Evolutionary conservation across 2,888 invertebrate genomes (phyloP), one percentile per base, ranked within the genome.

Genomic region (Drosophila robusta): DNA sequence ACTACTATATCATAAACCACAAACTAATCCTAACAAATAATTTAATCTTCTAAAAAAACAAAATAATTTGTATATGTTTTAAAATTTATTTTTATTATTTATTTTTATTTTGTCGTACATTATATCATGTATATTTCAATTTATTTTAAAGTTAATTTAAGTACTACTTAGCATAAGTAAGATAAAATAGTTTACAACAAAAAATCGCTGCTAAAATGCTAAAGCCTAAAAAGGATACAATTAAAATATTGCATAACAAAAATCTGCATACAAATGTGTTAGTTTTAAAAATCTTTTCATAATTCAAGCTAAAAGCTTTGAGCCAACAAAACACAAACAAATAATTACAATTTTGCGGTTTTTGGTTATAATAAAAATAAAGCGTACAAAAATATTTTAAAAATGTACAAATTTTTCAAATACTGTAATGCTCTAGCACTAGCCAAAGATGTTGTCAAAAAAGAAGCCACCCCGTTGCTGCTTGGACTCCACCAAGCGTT

Each of bases 391-490:
- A 54, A 57, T 66, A 76, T 58, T 76, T 63, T 50, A 8, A 73
- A 49, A 44, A 44, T 29, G 56, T 11, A 32, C 32, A 34, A 34
- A 12, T 11, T 4, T 5, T 39, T 18, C 18, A 39, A 47, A 29
- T 47, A 51, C 36, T 52, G 22, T 12, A 4, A 1, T 18, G 2
- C 4, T 24, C 0, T n/a, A 1, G 3, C 51, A 29, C 76, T 82
- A 91, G 56, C 90, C 90, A 52, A 92, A 90, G 47, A 92, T 91
- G 57, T 91, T 92, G 42, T 92, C 90, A 45, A 78, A 79, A 44
- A 89, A 74, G 51, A 69, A 79, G 8, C 63, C 64, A 38, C 80
- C 67, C 7, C 80, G 57, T 32, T 61, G 65, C 68, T 54, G 29
- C 14, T 76, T 76, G 1, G 52, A 18, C 6, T 68, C 49, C 5